These are phyloP conservation scores for Tachina grossa DNA, from an alignment of 2,888 invertebrate genomes.

Conservation along the genomic window DNA sequence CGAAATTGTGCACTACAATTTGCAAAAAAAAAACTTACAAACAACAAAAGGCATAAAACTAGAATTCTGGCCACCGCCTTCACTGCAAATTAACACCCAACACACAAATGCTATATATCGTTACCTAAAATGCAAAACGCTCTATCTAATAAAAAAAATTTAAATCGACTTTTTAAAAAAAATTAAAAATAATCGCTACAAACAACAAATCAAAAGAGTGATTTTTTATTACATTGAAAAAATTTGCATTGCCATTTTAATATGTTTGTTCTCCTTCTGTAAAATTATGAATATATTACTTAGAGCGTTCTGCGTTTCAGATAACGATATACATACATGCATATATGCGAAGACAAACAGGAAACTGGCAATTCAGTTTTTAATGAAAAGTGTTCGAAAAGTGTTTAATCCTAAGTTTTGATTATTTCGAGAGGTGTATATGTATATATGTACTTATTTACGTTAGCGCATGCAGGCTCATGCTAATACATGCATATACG, in stretches of 20 bases:
- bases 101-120: background rate
- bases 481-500: background rate
- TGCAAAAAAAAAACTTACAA: conserved; percentile 11
- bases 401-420: conserved; percentile 26
- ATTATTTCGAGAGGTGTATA: background rate
- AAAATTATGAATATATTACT: too few relatives aligned
- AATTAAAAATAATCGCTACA: too few relatives aligned
- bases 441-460: background rate
- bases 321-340: background rate
- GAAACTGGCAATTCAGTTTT: conserved; percentile 13
- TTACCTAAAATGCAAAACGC: too few relatives aligned
- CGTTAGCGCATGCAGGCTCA: background rate
- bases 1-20: conserved; percentile 33
- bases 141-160: too few relatives aligned
- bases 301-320: too few relatives aligned
- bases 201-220: too few relatives aligned
- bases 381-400: conserved; percentile 40
- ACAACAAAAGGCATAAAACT: conserved; percentile 1
- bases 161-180: too few relatives aligned
- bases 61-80: background rate
- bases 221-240: too few relatives aligned
- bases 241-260: too few relatives aligned
- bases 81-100: background rate
- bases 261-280: too few relatives aligned
- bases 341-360: background rate